Percentiles rank a stretch among this genome's conserved stretches.
phyloP scores from a whole-genome alignment of 1,140 invertebrate genomes.

The Drosophila ambigua region DNA sequence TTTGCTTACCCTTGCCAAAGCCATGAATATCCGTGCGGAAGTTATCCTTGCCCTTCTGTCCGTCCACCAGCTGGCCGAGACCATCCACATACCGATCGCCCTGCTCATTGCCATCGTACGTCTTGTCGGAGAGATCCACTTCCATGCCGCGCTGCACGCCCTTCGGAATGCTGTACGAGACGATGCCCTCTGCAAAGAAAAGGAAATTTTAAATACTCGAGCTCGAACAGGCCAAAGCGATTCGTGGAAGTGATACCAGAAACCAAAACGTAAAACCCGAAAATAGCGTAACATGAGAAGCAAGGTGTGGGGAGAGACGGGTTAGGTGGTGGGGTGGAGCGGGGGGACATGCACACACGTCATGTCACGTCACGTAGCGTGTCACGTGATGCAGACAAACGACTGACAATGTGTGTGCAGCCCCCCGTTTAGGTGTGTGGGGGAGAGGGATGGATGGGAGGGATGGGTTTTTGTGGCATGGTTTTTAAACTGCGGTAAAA shows the following conservation, averaged over 20 bases:
- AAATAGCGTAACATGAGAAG: constrained; percentile 57
- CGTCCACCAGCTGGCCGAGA: constrained; percentile 95
- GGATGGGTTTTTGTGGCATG: background rate
- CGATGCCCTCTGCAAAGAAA: constrained; percentile 89
- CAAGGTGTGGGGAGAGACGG: background rate
- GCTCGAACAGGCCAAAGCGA: constrained; percentile 6
- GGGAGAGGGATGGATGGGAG: too few species aligned
- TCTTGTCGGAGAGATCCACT: constrained; percentile 94
- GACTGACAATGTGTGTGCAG: constrained; percentile 54
- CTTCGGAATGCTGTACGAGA: constrained; percentile 93
- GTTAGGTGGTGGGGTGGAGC: background rate
- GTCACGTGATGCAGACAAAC: constrained; percentile 70
- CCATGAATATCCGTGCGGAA: constrained; percentile 89
- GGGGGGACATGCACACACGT: constrained; percentile 24
- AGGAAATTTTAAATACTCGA: constrained; percentile 30
- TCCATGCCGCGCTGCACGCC: constrained; percentile 91
- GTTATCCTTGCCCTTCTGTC: constrained; percentile 92
- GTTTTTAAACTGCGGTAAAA: constrained; percentile 64
- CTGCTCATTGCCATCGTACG: constrained; percentile 95
- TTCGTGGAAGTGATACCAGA: constrained; percentile 48
- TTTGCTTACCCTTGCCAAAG: constrained; percentile 88
- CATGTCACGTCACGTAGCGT: constrained; percentile 42
- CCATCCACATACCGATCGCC: constrained; percentile 90
- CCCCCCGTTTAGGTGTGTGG: background rate
- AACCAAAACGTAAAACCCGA: constrained; percentile 21